phyloP scores from a whole-genome alignment of 2,797 vertebrate genomes.

The Notolabrus celidotus region DNA sequence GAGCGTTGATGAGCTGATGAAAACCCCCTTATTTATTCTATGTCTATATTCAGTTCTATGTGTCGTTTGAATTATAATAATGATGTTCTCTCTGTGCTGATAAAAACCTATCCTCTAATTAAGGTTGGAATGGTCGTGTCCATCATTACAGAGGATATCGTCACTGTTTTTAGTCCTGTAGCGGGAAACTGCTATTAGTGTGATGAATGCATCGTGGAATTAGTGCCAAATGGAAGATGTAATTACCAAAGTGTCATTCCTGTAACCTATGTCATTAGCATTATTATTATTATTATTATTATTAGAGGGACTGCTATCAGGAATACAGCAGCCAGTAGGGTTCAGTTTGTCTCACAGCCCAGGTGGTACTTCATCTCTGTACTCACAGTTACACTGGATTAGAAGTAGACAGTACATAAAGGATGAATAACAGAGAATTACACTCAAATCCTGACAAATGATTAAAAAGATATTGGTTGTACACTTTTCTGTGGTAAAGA shows the following conservation, averaged over 20 bases:
- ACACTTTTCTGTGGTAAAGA: not conserved
- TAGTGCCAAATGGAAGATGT: conserved; percentile 26
- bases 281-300: conserved; percentile 14
- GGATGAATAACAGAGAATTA: too few species aligned
- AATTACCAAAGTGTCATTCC: conserved; percentile 52
- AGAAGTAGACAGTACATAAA: not conserved
- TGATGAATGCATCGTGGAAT: conserved; percentile 38
- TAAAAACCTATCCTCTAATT: conserved; percentile 52
- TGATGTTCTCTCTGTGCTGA: conserved; percentile 31
- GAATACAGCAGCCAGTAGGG: conserved; percentile 1
- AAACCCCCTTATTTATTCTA: conserved; percentile 41
- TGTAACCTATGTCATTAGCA: conserved; percentile 49
- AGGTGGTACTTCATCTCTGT: not conserved
- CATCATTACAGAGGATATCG: conserved; percentile 16
- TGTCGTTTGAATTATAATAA: conserved; percentile 53
- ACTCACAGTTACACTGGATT: not conserved
- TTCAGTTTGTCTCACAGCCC: not conserved
- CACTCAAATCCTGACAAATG: not conserved
- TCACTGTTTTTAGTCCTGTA: conserved; percentile 25
- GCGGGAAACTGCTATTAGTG: conserved; percentile 22
- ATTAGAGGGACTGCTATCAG: conserved; percentile 9
- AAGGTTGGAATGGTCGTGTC: conserved; percentile 21
- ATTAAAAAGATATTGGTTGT: not conserved
- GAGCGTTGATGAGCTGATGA: conserved; percentile 29
- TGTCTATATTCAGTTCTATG: conserved; percentile 25